Percentiles rank a stretch among this genome's conserved stretches.
phyloP scores from a whole-genome alignment of 1,140 invertebrate genomes.

The Triops longicaudatus region DNA sequence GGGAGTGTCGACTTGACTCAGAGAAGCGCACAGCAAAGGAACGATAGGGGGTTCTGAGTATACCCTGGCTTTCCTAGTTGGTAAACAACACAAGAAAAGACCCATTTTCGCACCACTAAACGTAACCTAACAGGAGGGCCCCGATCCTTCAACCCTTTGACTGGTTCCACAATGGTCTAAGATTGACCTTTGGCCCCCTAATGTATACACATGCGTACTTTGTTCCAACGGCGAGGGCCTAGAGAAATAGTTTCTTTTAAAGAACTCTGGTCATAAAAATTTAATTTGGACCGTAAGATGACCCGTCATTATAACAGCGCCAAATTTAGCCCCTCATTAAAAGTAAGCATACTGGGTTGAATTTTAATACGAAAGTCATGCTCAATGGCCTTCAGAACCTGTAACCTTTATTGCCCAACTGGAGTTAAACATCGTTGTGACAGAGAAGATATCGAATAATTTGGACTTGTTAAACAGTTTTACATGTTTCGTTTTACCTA shows the following conservation, averaged over 20 bases:
- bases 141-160: neutral
- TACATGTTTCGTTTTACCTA: too few species aligned
- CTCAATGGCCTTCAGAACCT: too few species aligned
- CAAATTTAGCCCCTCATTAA: neutral
- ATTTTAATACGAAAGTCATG: neutral
- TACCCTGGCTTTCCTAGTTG: neutral
- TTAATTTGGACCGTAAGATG: neutral
- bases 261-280: neutral
- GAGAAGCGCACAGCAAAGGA: neutral
- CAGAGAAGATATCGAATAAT: too few species aligned
- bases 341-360: neutral
- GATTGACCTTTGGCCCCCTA: neutral
- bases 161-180: neutral
- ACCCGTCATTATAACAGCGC: neutral
- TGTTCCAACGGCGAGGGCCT: neutral
- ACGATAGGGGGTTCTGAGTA: neutral
- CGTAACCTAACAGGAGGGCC: neutral
- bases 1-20: neutral
- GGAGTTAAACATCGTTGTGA: too few species aligned
- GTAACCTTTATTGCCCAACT: too few species aligned
- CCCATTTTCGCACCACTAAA: neutral
- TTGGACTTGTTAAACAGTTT: too few species aligned
- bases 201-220: neutral
- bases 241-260: neutral
- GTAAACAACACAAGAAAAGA: neutral